phyloP scores from a whole-genome alignment of 2,113 vertebrate genomes.

The Manacus vitellinus region DNA sequence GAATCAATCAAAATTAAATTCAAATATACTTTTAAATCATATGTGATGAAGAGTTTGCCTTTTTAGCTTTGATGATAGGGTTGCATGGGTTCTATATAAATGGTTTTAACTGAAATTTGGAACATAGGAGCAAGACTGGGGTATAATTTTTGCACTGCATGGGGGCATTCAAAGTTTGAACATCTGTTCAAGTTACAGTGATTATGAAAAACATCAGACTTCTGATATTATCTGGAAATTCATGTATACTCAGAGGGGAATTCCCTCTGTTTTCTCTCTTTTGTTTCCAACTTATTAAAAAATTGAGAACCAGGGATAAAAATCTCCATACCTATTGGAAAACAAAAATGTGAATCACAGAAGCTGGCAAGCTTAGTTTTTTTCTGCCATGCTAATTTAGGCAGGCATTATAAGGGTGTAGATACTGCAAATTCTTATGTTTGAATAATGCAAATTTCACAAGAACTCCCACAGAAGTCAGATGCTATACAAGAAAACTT shows the following conservation, averaged over 20 bases:
- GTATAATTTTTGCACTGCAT: not conserved
- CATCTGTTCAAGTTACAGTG: not conserved
- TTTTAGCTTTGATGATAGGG: not conserved
- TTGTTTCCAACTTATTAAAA: not conserved
- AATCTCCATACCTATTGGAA: not conserved
- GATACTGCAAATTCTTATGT: not conserved
- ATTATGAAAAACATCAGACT: not conserved
- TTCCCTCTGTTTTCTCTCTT: not conserved
- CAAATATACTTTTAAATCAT: not conserved
- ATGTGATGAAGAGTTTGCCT: not conserved
- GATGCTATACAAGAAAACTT: not conserved
- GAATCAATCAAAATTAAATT: not conserved
- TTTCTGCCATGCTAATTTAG: not conserved
- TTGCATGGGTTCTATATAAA: not conserved
- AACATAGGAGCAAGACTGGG: not conserved
- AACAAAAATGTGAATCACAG: not conserved
- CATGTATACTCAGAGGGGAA: not conserved
- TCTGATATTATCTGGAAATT: not conserved
- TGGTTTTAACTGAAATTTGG: not conserved
- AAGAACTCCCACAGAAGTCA: not conserved
- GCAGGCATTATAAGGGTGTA: not conserved
- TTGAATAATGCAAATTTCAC: not conserved
- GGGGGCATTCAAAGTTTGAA: not conserved
- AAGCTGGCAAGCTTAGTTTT: not conserved
- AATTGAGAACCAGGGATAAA: not conserved